Evolutionary conservation across 2,888 invertebrate genomes (phyloP).

Genomic region (Eutolmus rufibarbis): DNA sequence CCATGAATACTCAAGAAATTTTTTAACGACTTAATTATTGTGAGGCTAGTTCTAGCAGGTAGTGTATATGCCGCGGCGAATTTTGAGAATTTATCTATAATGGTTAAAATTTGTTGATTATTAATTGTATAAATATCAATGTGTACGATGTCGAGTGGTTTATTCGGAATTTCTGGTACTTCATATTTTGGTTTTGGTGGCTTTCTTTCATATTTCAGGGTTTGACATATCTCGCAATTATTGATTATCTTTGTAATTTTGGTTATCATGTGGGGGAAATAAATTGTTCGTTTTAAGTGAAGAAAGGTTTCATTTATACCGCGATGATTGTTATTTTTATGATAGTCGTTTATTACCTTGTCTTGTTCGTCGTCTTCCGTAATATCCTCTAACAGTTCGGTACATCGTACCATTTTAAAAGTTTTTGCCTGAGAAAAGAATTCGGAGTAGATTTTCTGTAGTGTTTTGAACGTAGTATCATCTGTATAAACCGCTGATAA

Average conservation of each 20-base stretch:
- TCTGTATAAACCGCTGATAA: too few species aligned
- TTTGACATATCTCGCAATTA: slow-evolving; percentile 27
- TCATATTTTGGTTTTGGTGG: slow-evolving; percentile 43
- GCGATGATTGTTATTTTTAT: background rate
- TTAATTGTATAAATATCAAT: slow-evolving; percentile 46
- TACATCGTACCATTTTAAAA: slow-evolving; percentile 17
- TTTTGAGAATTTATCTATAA: slow-evolving; percentile 43
- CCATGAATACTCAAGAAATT: slow-evolving; percentile 40
- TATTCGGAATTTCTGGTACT: slow-evolving; percentile 39
- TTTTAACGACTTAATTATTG: too few species aligned
- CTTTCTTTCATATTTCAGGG: slow-evolving; percentile 39
- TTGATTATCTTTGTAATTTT: background rate
- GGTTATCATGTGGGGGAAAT: background rate
- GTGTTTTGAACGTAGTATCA: too few species aligned
- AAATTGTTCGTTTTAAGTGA: background rate
- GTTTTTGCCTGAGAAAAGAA: slow-evolving; percentile 26
- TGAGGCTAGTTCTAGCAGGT: slow-evolving; percentile 42
- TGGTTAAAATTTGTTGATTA: slow-evolving; percentile 36
- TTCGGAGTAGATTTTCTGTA: slow-evolving; percentile 30
- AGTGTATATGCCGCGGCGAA: background rate
- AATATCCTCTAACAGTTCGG: background rate
- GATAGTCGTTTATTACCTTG: background rate
- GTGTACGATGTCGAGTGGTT: too few species aligned
- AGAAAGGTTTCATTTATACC: background rate
- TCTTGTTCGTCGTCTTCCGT: background rate